phyloP scores from a whole-genome alignment of 2,797 vertebrate species.

The Enteromius fasciolatus region DNA sequence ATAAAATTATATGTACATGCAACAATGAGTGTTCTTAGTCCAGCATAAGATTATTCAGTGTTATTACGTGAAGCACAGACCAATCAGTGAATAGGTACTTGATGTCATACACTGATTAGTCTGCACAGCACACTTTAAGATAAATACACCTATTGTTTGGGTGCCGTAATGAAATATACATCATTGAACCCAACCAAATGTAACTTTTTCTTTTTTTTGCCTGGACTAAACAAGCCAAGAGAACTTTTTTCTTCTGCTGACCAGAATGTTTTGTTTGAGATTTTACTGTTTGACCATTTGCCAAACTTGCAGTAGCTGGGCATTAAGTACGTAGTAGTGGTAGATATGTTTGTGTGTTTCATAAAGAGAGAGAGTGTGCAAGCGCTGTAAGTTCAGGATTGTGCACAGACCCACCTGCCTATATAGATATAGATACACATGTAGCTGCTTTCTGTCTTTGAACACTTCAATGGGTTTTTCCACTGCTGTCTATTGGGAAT shows the following conservation, averaged over 20 bases:
- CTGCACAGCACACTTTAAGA: too few relatives aligned
- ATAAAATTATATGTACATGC: background rate
- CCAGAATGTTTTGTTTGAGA: too few relatives aligned
- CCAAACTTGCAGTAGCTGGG: too few relatives aligned
- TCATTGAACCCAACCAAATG: background rate
- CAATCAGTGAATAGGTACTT: background rate
- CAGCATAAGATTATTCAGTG: background rate
- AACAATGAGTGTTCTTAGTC: background rate
- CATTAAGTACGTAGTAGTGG: background rate
- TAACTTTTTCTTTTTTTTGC: background rate
- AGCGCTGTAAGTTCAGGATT: background rate
- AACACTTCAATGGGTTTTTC: slow-evolving; percentile 9
- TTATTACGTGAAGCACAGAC: background rate
- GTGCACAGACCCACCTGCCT: background rate
- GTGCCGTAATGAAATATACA: too few relatives aligned
- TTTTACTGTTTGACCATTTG: background rate
- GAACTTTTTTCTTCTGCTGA: too few relatives aligned
- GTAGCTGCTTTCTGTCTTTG: background rate
- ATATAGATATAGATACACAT: slow-evolving; percentile 15
- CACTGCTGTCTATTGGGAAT: slow-evolving; percentile 29
- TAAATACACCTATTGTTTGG: too few relatives aligned
- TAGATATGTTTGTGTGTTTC: background rate
- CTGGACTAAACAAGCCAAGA: too few relatives aligned
- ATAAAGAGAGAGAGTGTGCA: background rate
- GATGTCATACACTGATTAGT: too few relatives aligned